Evolutionary conservation across 2,888 invertebrate genomes (phyloP).

Genomic region (Phrixothrix hirtus): DNA sequence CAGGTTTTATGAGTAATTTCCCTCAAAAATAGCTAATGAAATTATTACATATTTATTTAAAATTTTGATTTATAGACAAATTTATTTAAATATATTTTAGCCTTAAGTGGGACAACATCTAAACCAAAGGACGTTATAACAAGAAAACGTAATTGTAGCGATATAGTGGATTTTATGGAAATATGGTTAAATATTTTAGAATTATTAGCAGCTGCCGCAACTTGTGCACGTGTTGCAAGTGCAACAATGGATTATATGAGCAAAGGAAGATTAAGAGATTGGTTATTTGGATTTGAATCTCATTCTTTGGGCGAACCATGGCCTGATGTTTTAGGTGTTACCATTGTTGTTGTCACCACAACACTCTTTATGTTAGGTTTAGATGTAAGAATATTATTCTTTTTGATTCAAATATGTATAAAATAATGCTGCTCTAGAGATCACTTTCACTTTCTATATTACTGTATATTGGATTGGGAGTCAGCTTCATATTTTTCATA

Average conservation of each 20-base stretch:
- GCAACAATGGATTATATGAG: conserved; percentile 68
- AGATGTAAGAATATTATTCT: conserved; percentile 62
- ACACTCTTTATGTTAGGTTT: conserved; percentile 67
- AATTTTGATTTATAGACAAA: too few relatives aligned
- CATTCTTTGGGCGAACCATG: conserved; percentile 64
- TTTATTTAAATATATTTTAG: too few relatives aligned
- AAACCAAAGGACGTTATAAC: conserved; percentile 37
- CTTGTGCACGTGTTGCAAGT: conserved; percentile 65
- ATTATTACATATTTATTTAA: too few relatives aligned
- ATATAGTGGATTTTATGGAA: conserved; percentile 62
- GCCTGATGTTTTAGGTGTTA: conserved; percentile 67
- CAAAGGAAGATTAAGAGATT: conserved; percentile 62
- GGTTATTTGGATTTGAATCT: conserved; percentile 64
- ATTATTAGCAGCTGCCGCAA: conserved; percentile 63
- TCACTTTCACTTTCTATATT: conserved; percentile 52
- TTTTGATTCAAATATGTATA: too few relatives aligned
- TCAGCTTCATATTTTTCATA: conserved; percentile 53
- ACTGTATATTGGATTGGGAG: conserved; percentile 46
- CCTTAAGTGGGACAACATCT: conserved; percentile 42
- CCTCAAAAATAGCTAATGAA: too few relatives aligned
- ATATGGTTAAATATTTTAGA: conserved; percentile 66
- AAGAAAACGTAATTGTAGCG: conserved; percentile 59
- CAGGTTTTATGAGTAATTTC: too few relatives aligned
- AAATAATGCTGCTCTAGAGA: conserved; percentile 46
- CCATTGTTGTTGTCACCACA: conserved; percentile 64